Evolutionary conservation across 2,113 vertebrate species (phyloP).

Genomic region (Oncorhynchus kisutch): DNA sequence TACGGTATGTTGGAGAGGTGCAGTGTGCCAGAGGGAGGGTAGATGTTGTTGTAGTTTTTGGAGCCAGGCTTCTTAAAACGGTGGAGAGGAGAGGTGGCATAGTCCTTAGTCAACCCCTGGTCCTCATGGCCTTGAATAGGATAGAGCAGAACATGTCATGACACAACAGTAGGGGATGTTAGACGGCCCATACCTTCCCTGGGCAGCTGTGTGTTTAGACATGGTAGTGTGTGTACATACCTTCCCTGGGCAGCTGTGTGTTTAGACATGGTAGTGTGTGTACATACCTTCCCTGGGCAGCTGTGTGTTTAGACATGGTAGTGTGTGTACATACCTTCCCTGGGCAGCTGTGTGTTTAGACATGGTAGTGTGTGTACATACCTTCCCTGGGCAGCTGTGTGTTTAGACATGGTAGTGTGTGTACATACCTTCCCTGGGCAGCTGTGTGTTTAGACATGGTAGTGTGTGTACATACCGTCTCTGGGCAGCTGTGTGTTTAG

Average conservation of each 20-base stretch:
- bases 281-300: constrained; percentile 77
- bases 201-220: constrained; percentile 76
- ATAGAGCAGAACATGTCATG: too few relatives aligned
- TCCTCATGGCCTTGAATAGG: constrained; percentile 81
- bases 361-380: too few relatives aligned
- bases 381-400: too few relatives aligned
- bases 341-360: constrained; percentile 77
- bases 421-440: too few relatives aligned
- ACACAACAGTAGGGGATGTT: too few relatives aligned
- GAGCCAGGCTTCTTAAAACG: constrained; percentile 98
- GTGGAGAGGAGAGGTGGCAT: constrained; percentile 87
- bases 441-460: too few relatives aligned
- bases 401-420: too few relatives aligned
- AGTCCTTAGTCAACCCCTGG: constrained; percentile 94
- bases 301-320: constrained; percentile 54
- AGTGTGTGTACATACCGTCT: too few relatives aligned
- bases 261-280: too few relatives aligned
- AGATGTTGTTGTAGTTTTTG: constrained; percentile 98
- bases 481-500: too few relatives aligned
- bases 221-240: too few relatives aligned
- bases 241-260: constrained; percentile 83
- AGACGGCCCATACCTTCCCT: constrained; percentile 58
- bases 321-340: constrained; percentile 54
- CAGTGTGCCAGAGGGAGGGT: constrained; percentile 91
- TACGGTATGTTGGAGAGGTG: constrained; percentile 97